These are phyloP conservation scores for Lophotis ruficrista DNA, from an alignment of 2,113 vertebrate genomes.

Conservation along the genomic window DNA sequence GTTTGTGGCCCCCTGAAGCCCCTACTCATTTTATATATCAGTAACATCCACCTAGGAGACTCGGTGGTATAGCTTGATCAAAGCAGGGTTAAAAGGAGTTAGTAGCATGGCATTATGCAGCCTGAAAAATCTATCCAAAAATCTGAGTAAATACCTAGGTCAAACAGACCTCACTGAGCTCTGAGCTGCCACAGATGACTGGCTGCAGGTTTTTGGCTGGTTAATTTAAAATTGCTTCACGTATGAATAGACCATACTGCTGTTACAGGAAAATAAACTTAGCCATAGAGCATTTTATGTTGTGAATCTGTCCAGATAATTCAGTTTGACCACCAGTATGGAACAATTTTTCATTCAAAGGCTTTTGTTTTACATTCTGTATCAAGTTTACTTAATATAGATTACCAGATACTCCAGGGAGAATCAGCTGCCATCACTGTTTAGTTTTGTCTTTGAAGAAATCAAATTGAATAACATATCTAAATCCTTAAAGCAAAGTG, in stretches of 20 bases:
- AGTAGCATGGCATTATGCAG: neutral
- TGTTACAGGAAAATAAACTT: neutral
- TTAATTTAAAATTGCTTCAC: neutral
- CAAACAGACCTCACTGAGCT: neutral
- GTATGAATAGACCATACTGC: neutral
- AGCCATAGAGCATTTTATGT: neutral
- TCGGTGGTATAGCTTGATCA: neutral
- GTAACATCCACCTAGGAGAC: neutral
- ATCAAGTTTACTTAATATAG: constrained; percentile 30
- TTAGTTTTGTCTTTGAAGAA: constrained; percentile 48
- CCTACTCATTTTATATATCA: neutral
- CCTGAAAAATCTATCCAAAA: neutral
- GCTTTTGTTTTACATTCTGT: constrained; percentile 22
- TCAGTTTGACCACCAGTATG: constrained; percentile 1
- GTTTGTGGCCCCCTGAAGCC: neutral
- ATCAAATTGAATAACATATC: constrained; percentile 36
- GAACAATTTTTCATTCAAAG: neutral
- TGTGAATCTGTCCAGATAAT: neutral
- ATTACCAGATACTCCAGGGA: constrained; percentile 29
- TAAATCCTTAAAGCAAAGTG: constrained; percentile 37
- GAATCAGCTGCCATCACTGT: constrained; percentile 32
- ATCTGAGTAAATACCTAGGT: neutral
- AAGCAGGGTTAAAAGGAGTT: neutral
- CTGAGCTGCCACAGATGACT: neutral
- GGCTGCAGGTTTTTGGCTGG: neutral